These are phyloP conservation scores for Benitochromis conjunctus DNA, from an alignment of 2,113 vertebrate genomes.

Conservation along the genomic window DNA sequence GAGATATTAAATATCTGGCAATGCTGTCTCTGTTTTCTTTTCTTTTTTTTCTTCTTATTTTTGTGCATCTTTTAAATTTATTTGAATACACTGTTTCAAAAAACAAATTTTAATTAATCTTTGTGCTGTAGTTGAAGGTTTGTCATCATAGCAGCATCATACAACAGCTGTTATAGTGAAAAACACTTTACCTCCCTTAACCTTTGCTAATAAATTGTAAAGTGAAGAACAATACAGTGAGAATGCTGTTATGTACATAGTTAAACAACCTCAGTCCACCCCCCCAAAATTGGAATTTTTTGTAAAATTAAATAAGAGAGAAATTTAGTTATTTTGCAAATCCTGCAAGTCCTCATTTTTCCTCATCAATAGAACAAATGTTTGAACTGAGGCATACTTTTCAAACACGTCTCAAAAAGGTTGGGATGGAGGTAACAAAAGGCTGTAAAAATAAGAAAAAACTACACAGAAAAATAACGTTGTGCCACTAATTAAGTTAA, in stretches of 20 bases:
- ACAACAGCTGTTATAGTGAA: not conserved
- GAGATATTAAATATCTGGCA: not conserved
- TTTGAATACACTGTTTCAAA: not conserved
- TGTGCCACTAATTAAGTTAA: not conserved
- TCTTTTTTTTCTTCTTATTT: not conserved
- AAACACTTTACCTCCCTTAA: not conserved
- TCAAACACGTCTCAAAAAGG: not conserved
- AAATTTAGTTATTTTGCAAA: not conserved
- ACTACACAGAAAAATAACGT: not conserved
- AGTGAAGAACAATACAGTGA: not conserved
- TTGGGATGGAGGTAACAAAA: not conserved
- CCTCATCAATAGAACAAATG: not conserved
- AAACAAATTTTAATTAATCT: not conserved
- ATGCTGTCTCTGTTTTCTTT: not conserved
- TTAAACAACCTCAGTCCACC: not conserved
- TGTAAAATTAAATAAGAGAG: not conserved
- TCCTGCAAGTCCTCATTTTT: not conserved
- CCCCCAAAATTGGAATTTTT: not conserved
- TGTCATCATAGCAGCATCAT: not conserved
- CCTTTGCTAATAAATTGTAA: not conserved
- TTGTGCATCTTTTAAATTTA: not conserved
- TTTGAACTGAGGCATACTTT: not conserved
- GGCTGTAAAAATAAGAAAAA: not conserved
- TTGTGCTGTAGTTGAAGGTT: not conserved
- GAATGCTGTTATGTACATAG: not conserved